phyloP scores from a whole-genome alignment of 2,888 invertebrate genomes.

The Protonemura montana region DNA sequence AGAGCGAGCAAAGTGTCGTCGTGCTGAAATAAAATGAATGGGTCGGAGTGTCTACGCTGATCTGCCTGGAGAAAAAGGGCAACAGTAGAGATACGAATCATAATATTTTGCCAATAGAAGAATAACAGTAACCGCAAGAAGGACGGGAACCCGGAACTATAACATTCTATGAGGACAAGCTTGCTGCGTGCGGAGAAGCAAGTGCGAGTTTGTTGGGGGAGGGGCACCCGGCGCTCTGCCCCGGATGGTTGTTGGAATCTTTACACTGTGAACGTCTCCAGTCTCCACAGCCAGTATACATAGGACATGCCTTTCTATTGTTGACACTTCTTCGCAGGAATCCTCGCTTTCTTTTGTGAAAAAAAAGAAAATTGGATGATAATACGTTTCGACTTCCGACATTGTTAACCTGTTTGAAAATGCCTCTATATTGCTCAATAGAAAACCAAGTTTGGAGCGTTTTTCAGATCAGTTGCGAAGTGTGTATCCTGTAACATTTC shows the following conservation, averaged over 20 bases:
- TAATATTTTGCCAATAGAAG: neutral
- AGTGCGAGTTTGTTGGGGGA: no score
- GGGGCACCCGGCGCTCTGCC: neutral
- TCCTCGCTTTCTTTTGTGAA: neutral
- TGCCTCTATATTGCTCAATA: neutral
- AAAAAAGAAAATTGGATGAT: neutral
- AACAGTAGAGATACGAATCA: neutral
- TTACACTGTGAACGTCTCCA: neutral
- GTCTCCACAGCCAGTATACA: neutral
- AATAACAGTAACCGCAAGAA: neutral
- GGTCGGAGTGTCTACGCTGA: neutral
- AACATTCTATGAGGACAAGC: neutral
- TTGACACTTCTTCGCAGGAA: neutral
- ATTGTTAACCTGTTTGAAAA: conserved; percentile 12
- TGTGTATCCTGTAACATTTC: neutral
- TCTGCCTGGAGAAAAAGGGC: neutral
- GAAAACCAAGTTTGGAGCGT: neutral
- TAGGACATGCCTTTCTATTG: neutral
- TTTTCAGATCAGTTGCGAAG: neutral
- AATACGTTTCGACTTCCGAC: neutral
- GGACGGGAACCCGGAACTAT: neutral
- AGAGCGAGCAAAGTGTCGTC: neutral
- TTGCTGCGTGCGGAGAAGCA: neutral
- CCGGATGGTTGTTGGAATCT: neutral
- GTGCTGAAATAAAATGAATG: neutral